Percentiles rank a stretch among this genome's conserved stretches.
Evolutionary conservation across 2,797 vertebrate species (phyloP).

Genomic region (Enteromius treurensis): DNA sequence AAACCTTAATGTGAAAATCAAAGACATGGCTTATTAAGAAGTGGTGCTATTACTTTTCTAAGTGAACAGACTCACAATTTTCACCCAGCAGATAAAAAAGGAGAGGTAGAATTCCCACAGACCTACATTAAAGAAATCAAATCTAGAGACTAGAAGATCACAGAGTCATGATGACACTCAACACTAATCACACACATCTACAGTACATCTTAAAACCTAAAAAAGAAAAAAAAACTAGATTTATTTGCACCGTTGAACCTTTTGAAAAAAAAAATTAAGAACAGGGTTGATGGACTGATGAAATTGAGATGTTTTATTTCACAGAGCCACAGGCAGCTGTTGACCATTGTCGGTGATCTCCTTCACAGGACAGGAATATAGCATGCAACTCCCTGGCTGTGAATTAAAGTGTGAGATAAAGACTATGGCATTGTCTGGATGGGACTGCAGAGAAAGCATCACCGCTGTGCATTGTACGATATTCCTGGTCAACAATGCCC

Average conservation of each 20-base stretch:
- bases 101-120: background rate
- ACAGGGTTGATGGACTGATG: background rate
- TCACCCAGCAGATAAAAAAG: background rate
- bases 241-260: background rate
- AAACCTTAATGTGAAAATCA: constrained; percentile 24
- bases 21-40: background rate
- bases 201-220: background rate
- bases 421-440: background rate
- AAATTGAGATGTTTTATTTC: background rate
- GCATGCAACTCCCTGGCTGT: constrained; percentile 24
- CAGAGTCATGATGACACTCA: background rate
- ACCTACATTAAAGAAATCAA: background rate
- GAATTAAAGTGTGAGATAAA: constrained; percentile 48
- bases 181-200: background rate
- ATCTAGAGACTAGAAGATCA: background rate
- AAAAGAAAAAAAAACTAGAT: background rate
- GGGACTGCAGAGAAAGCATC: constrained; percentile 26
- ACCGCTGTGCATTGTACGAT: constrained; percentile 21
- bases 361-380: constrained; percentile 22
- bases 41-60: background rate
- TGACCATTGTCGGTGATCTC: background rate
- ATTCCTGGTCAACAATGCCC: constrained; percentile 47
- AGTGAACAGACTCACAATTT: background rate
- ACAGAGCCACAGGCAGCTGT: background rate
- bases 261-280: background rate